Base-by-base conservation (phyloP, 1,140 invertebrate genomes). In the Dendrolimus kikuchii region DNA sequence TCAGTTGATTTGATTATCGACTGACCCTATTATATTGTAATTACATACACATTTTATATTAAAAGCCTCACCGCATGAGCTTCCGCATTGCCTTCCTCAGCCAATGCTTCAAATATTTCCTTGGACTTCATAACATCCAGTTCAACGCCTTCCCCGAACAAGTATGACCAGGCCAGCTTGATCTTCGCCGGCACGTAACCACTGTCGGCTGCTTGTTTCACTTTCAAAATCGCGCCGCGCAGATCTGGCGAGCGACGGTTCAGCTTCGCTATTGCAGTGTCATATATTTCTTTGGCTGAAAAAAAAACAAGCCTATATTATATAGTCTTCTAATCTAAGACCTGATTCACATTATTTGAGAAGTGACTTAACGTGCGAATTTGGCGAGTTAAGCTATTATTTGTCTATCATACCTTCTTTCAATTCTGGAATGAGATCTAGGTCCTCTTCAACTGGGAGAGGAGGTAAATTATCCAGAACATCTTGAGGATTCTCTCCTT, bases 131-230 rank as follows among this genome's bases (percentile, higher is more conserved):
- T 84, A 53, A 98, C 90, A 84, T 98, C 92, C 59, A 96, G 92
- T 49, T 90, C 89, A 3, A 92, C 87, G 38, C 90, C 90, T 53
- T 91, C 91, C 2, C 97, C 98, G 64, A 98, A 92, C 4, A 99
- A 78, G 55, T 94, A 90, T 0, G 93, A 93, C 93, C 96, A 97
- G 0, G 95, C 96, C 5, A 98, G 73, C 74, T 94, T 91, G 53
- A 95, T 93, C 72, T 93, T 90, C 0, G 97, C 94, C 62, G 93
- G 91, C 5, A 87, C 85, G 74, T 98, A 95, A 40, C 95, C 95
- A 10, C 93, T 84, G 46, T 92, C 90, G 0, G 95, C 93, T 1
- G 97, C 95, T 59, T 92, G 82, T 38, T 91, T 88, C 5, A 98
- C 84, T 43, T 94, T 72, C 46, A 90, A 83, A 66, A 93, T 94